phyloP scores from a whole-genome alignment of 1,140 invertebrate species.

The Bombus polaris region DNA sequence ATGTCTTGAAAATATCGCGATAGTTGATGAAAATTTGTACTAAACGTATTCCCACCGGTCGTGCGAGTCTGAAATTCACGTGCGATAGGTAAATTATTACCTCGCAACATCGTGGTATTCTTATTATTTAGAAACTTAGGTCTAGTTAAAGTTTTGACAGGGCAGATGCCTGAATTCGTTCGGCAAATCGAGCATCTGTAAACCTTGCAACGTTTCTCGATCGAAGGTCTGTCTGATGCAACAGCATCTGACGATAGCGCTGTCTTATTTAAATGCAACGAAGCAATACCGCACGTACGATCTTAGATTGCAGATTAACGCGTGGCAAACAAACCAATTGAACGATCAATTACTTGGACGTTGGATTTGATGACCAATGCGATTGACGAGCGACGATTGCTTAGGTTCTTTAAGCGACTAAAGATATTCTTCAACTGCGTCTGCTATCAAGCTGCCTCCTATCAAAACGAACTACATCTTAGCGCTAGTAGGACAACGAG shows the following conservation, averaged over 20 bases:
- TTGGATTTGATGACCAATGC: too few relatives aligned
- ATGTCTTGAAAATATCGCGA: neutral
- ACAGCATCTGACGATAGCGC: neutral
- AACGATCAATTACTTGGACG: neutral
- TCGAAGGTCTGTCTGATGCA: neutral
- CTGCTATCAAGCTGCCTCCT: neutral
- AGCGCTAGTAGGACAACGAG: neutral
- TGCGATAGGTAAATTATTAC: neutral
- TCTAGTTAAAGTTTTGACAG: neutral
- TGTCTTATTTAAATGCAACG: constrained; percentile 5
- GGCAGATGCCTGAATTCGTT: neutral
- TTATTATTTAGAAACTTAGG: neutral
- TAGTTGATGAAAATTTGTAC: neutral
- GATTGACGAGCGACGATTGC: too few relatives aligned
- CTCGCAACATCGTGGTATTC: neutral
- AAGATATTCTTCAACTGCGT: neutral
- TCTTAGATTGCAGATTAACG: constrained; percentile 8
- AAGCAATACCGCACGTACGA: neutral
- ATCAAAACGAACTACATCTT: neutral
- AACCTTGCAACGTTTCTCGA: neutral
- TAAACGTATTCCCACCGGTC: neutral
- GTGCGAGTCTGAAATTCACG: neutral
- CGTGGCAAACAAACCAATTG: neutral
- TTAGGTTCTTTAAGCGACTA: too few relatives aligned
- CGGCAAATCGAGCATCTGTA: neutral